Evolutionary conservation across 2,113 vertebrate genomes (phyloP), one percentile per base, ranked within the genome.

Genomic region (Sinosuthora webbiana): DNA sequence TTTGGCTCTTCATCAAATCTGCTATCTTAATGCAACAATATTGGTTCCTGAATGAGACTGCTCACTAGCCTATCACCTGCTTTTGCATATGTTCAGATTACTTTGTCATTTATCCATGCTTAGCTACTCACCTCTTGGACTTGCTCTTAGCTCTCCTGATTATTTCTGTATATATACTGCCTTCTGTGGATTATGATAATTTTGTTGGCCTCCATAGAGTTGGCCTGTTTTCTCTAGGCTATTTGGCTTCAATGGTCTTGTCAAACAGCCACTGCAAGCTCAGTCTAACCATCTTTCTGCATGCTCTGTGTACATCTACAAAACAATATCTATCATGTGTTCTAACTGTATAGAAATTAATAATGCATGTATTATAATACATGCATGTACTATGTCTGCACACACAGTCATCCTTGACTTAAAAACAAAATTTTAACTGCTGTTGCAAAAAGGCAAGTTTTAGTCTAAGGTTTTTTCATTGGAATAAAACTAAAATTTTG

Each of bases 171-270:
- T 25, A 24, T 44, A 49, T 37, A 41, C n/a, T 62, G 75, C 62
- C 41, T 80, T 15, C n/a, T 87, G 25, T n/a, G 49, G 25, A 53
- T 92, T 62, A 79, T 79, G 57, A 30, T 82, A 71, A 70, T 85
- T 93, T 90, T 85, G 64, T 30, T 79, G 17, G 44, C 28, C 65
- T 83, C 28, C n/a, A 37, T 1, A 39, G 74, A 87, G 19, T 8
- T 83, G 22, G 17, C 22, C 41, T 87, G 65, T 83, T 88, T 89
- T 90, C 78, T 69, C 63, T 65, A 73, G 31, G 22, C 50, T 80
- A 37, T 77, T 93, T 92, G 50, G 59, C 41, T 88, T 53, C 45
- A 80, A 20, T 7, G 42, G 30, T 76, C 68, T 83, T 73, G 17
- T 83, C 74, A 64, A 59, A 30, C 18, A 83, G 35, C 12, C 41